Percentiles rank a stretch among this genome's conserved stretches.
Evolutionary conservation across 64 coral and sea anemone species (phyloP).

Genomic region (Montipora cactus): DNA sequence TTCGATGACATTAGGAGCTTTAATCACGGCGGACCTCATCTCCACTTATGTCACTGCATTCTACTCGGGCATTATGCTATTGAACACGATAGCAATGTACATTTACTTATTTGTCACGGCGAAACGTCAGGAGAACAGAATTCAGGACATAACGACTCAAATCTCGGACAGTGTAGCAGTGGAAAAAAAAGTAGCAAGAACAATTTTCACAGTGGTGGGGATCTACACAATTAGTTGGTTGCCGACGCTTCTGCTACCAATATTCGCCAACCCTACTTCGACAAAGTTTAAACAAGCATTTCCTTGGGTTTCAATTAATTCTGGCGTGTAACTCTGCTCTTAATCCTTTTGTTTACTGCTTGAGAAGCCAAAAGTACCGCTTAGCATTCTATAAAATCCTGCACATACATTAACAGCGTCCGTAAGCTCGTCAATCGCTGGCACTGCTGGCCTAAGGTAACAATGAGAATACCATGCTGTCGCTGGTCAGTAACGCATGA

Average conservation of each 20-base stretch:
- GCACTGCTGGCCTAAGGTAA: too few species aligned
- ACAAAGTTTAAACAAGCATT: background rate
- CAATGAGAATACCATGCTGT: too few species aligned
- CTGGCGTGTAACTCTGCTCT: background rate
- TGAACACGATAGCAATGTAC: background rate
- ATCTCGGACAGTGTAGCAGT: background rate
- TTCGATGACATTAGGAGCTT: background rate
- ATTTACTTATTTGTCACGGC: conserved; percentile 1
- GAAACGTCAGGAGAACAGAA: conserved; percentile 34
- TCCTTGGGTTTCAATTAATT: background rate
- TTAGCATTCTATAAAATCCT: too few species aligned
- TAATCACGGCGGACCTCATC: background rate
- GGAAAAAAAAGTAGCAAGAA: conserved; percentile 15
- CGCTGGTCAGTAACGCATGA: too few species aligned
- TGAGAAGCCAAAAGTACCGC: conserved; percentile 33
- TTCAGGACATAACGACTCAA: background rate
- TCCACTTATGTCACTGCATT: background rate
- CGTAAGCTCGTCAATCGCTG: too few species aligned
- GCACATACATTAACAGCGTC: too few species aligned
- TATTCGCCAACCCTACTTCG: background rate
- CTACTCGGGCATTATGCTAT: background rate
- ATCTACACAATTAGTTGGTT: conserved; percentile 5
- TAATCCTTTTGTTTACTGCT: conserved; percentile 45
- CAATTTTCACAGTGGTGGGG: conserved; percentile 24
- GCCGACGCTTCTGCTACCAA: background rate